Conservation (phyloP, 2,888 invertebrate species). For the Alcis repandata region DNA sequence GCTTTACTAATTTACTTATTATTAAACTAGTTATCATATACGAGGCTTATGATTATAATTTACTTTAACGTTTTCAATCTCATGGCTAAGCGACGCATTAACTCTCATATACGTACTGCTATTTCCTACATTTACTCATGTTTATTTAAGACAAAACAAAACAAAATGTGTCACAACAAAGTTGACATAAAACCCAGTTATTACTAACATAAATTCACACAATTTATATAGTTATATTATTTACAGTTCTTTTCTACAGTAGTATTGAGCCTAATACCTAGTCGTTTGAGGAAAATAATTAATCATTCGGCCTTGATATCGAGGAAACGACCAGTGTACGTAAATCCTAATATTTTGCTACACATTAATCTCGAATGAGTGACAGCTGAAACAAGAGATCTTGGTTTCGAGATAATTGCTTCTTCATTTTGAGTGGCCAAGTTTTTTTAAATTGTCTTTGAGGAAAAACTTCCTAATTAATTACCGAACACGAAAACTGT, state of each 20-base stretch:
- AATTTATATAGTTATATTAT: too few species aligned
- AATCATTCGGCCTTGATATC: constrained; percentile 27
- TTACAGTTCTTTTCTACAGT: constrained; percentile 1
- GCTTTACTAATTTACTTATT: too few species aligned
- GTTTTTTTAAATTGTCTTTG: constrained; percentile 13
- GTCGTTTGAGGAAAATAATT: constrained; percentile 30
- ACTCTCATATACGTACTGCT: background rate
- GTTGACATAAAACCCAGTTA: background rate
- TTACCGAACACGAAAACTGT: background rate
- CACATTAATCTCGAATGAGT: constrained; percentile 26
- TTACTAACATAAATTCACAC: too few species aligned
- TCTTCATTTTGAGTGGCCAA: constrained; percentile 10
- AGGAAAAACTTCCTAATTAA: background rate
- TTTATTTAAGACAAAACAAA: background rate
- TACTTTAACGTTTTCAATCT: too few species aligned
- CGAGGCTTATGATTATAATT: background rate
- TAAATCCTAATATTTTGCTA: constrained; percentile 19
- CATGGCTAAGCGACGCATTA: background rate
- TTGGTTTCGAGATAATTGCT: constrained; percentile 9
- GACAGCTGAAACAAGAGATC: constrained; percentile 19
- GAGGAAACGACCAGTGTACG: constrained; percentile 21
- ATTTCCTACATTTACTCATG: background rate
- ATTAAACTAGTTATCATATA: background rate
- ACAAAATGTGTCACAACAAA: background rate
- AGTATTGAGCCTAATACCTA: background rate